phyloP scores from a whole-genome alignment of 2,797 vertebrate genomes.

The Danio choprae region DNA sequence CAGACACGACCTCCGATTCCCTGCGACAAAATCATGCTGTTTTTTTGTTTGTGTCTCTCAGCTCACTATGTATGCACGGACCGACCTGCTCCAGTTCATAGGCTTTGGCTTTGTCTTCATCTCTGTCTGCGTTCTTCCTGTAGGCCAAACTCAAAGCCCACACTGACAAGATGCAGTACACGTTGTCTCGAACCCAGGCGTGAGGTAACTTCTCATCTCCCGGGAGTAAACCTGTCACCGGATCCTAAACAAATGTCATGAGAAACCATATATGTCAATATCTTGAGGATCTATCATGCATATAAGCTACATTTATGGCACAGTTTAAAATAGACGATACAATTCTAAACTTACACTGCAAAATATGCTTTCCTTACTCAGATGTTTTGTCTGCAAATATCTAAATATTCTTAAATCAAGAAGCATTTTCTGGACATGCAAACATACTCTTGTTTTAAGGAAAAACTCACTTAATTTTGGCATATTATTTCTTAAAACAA shows the following conservation, averaged over 20 bases:
- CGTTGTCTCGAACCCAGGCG: slow-evolving; percentile 95
- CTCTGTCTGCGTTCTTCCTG: slow-evolving; percentile 93
- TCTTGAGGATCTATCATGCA: neutral
- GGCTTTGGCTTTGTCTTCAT: slow-evolving; percentile 97
- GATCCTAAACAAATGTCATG: slow-evolving; percentile 78
- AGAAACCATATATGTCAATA: neutral
- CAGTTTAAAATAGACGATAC: neutral
- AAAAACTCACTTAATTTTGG: too few species aligned
- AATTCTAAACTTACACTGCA: too few species aligned
- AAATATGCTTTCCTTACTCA: too few species aligned
- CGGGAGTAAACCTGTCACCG: slow-evolving; percentile 91
- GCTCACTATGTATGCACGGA: slow-evolving; percentile 9
- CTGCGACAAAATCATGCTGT: slow-evolving; percentile 19
- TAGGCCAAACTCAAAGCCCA: slow-evolving; percentile 95
- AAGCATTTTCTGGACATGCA: too few species aligned
- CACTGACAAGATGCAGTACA: slow-evolving; percentile 91
- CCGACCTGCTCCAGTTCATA: slow-evolving; percentile 95
- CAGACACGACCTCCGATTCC: slow-evolving; percentile 8
- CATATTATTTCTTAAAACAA: too few species aligned
- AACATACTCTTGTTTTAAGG: too few species aligned
- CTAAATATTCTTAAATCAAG: too few species aligned
- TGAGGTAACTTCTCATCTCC: slow-evolving; percentile 85
- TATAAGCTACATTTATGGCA: neutral
- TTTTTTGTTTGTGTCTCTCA: slow-evolving; percentile 2
- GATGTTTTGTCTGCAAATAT: too few species aligned